Conservation (phyloP, 2,113 vertebrate genomes). For the Elgaria multicarinata region DNA sequence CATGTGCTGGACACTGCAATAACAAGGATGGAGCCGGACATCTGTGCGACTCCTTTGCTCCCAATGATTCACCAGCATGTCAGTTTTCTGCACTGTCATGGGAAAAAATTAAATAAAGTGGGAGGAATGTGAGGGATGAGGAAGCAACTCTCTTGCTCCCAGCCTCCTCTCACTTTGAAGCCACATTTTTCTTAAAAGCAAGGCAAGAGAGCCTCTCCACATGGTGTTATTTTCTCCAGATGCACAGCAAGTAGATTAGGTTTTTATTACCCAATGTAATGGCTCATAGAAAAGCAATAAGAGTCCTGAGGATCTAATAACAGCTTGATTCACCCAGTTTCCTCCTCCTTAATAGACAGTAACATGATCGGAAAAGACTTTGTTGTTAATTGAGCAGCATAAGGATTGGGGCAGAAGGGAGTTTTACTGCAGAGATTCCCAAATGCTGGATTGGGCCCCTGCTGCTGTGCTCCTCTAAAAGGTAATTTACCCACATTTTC, state of each 20-base stretch:
- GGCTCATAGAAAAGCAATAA: background rate
- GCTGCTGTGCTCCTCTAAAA: background rate
- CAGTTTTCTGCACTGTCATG: slow-evolving; percentile 56
- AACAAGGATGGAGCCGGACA: slow-evolving; percentile 35
- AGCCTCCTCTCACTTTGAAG: background rate
- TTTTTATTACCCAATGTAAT: background rate
- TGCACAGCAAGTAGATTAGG: background rate
- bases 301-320: background rate
- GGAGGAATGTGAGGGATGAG: background rate
- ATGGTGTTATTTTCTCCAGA: slow-evolving; percentile 1
- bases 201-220: background rate
- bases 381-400: background rate
- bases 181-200: background rate
- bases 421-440: background rate
- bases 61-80: slow-evolving; percentile 64
- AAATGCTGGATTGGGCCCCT: background rate
- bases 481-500: background rate
- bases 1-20: slow-evolving; percentile 37
- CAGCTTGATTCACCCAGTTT: background rate
- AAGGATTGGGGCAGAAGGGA: slow-evolving; percentile 7
- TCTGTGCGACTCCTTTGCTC: slow-evolving; percentile 58
- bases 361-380: slow-evolving; percentile 11
- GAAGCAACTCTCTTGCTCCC: slow-evolving; percentile 39
- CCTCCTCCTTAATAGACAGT: slow-evolving; percentile 21
- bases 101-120: slow-evolving; percentile 29